These are phyloP conservation scores for Busarellus nigricollis DNA, from an alignment of 2,797 vertebrate genomes.

Conservation along the genomic window DNA sequence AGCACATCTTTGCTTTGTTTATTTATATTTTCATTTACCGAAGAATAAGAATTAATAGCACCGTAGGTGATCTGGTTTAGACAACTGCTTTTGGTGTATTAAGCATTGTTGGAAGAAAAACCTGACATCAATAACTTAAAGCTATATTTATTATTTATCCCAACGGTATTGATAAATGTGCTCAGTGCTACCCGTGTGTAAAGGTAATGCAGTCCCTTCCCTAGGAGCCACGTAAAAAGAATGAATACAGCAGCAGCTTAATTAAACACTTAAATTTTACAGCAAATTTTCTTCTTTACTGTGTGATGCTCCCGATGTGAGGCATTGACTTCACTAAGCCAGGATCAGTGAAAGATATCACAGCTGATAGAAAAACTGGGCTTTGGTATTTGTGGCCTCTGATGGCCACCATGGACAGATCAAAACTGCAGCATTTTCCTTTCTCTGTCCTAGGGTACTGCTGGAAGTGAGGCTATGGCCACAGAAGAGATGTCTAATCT, in stretches of 20 bases:
- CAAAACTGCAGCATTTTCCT: not conserved
- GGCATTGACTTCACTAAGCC: not conserved
- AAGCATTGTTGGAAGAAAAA: not conserved
- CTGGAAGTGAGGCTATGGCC: slow-evolving; percentile 93
- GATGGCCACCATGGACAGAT: not conserved
- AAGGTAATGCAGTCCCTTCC: not conserved
- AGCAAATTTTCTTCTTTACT: not conserved
- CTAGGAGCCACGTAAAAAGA: not conserved
- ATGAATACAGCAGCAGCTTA: not conserved
- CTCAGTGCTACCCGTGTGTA: not conserved
- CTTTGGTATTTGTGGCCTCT: not conserved
- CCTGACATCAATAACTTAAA: not conserved
- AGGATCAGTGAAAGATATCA: not conserved
- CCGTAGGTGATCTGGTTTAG: not conserved
- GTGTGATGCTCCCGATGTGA: not conserved
- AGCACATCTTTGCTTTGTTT: not conserved
- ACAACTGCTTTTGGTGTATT: not conserved
- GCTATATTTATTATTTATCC: not conserved
- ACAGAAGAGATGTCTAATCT: slow-evolving; percentile 99
- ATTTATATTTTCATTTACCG: not conserved
- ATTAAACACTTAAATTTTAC: not conserved
- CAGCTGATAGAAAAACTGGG: not conserved
- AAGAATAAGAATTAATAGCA: not conserved
- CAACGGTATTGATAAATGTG: not conserved
- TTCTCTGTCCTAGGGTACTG: slow-evolving; percentile 85